phyloP scores from a whole-genome alignment of 2,888 invertebrate species.

The Sicus ferrugineus region DNA sequence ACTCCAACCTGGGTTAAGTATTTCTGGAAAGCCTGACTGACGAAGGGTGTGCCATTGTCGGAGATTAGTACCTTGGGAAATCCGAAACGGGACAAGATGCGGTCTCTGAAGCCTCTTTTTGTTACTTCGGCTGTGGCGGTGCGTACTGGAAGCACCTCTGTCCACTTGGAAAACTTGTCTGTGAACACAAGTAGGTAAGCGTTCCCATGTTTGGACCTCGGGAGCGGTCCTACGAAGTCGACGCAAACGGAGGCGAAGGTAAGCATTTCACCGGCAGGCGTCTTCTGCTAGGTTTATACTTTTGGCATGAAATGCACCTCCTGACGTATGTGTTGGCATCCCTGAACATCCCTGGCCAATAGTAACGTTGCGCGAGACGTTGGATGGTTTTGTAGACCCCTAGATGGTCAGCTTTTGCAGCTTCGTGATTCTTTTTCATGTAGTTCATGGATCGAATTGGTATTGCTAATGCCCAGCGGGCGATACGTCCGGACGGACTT shows the following conservation, averaged over 20 bases:
- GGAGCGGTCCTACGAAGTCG: constrained; percentile 2
- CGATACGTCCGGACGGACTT: too few species aligned
- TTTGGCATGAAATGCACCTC: not conserved
- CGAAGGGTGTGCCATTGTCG: constrained; percentile 26
- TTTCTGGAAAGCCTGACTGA: not conserved
- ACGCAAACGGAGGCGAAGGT: not conserved
- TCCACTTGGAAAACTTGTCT: not conserved
- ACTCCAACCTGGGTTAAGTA: not conserved
- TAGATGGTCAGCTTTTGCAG: not conserved
- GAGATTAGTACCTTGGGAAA: constrained; percentile 20
- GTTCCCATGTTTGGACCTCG: too few species aligned
- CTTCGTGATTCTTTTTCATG: not conserved
- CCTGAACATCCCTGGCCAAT: not conserved
- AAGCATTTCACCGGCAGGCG: not conserved
- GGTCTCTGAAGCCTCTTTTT: too few species aligned
- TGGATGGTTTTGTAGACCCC: constrained; percentile 2
- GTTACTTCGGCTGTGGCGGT: too few species aligned
- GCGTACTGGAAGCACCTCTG: not conserved
- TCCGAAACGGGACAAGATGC: not conserved
- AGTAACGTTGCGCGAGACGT: not conserved
- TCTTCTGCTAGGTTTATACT: not conserved
- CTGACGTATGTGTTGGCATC: not conserved
- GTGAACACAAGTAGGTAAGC: too few species aligned
- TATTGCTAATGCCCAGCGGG: too few species aligned
- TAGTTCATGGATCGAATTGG: too few species aligned